Evolutionary conservation across 2,113 vertebrate genomes (phyloP), one percentile per base, ranked within the genome.

Genomic region (Prunella himalayana): DNA sequence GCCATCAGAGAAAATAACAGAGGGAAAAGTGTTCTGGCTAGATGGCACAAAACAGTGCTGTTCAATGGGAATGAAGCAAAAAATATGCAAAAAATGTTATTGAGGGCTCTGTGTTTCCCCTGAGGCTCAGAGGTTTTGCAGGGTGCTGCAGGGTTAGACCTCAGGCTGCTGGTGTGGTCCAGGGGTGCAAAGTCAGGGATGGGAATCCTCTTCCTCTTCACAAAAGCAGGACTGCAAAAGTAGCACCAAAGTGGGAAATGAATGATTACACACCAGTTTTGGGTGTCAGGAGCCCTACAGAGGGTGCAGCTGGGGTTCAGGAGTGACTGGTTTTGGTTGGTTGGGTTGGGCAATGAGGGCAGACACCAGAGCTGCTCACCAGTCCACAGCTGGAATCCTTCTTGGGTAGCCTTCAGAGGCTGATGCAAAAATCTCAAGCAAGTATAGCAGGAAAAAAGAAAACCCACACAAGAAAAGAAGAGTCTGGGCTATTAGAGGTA

Each of bases 211-310:
- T 59, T 72, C 16, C 22, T 77, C 54, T 35, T 66, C 12, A 4
- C 35, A 59, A 63, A 91, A 78, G 20, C 60, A 61, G 60, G 65
- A 30, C 80, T 92, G 27, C 35, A 88, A 20, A 63, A n/a, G 8
- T 50, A 50, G 17, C 50, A 42, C 16, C 51, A 15, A 60, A 53
- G 4, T 15, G 31, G 37, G 56, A 77, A 45, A 37, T 21, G 24
- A 45, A 42, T 0, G 2, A 23, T 2, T 57, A 11, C 4, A 1
- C 22, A 15, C 11, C 18, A 18, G 1, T 47, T 78, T n/a, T 23
- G 60, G 8, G n/a, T 70, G 39, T 70, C 4, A 53, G 51, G 53
- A 82, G 19, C 10, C 20, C 42, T 25, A 10, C 3, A 37, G 39
- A 87, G 14, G 17, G 33, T 37, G 24, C 37, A 57, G 65, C 31